Percentiles rank a stretch among this genome's conserved stretches.
Conservation (phyloP, 2,113 vertebrate genomes). For the Tragelaphus scriptus region DNA sequence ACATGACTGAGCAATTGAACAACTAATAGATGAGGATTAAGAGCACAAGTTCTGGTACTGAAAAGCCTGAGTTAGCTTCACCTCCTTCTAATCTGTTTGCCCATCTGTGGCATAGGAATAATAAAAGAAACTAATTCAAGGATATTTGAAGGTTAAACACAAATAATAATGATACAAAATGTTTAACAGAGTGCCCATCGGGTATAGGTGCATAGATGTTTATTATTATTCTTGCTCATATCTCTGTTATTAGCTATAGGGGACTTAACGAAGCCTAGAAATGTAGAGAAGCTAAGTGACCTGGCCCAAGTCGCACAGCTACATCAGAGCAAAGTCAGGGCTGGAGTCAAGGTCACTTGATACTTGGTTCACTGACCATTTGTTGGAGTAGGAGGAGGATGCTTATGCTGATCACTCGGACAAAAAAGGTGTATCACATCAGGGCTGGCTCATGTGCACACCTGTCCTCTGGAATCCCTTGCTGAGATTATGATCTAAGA, state of each 20-base stretch:
- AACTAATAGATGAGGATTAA: not conserved
- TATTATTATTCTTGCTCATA: not conserved
- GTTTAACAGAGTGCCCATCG: not conserved
- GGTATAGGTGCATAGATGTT: not conserved
- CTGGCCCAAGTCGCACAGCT: not conserved
- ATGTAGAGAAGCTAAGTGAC: not conserved
- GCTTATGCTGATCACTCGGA: not conserved
- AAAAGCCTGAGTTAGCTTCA: not conserved
- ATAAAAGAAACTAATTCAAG: not conserved
- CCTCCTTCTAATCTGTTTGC: not conserved
- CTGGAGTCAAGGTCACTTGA: not conserved
- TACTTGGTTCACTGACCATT: not conserved
- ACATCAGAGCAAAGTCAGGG: not conserved
- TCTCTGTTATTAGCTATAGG: not conserved
- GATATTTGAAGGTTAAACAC: not conserved
- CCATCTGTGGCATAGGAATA: not conserved
- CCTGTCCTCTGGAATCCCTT: not conserved
- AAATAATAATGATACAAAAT: not conserved
- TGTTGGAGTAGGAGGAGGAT: not conserved
- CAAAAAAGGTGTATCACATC: not conserved
- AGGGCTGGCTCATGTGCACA: not conserved
- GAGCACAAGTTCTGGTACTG: not conserved
- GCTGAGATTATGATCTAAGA: not conserved
- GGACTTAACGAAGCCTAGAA: not conserved
- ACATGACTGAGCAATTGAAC: not conserved